Evolutionary conservation across 2,888 invertebrate genomes (phyloP).

Genomic region (Sympetrum striolatum): DNA sequence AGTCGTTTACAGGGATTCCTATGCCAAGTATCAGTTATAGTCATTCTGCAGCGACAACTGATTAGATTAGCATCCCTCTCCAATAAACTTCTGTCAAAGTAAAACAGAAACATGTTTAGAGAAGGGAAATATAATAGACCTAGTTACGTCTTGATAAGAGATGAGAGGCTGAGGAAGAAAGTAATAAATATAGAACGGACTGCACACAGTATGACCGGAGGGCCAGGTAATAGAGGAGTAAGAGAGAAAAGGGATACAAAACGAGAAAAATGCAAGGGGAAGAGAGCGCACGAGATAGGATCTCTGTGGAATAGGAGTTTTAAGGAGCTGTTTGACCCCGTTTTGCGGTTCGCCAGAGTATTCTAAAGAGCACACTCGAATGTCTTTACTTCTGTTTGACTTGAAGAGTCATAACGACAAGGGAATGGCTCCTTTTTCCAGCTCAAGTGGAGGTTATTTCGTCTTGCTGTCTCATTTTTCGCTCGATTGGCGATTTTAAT

Average conservation of each 20-base stretch:
- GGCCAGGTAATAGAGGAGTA: background rate
- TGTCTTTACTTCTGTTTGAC: conserved; percentile 34
- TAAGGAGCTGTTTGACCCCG: conserved; percentile 37
- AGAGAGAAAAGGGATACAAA: background rate
- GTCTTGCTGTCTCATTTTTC: background rate
- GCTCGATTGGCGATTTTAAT: background rate
- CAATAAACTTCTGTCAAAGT: too few species aligned
- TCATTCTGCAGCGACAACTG: too few species aligned
- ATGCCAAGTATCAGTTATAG: too few species aligned
- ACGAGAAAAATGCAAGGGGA: background rate
- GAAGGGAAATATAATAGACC: too few species aligned
- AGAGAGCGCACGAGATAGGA: background rate
- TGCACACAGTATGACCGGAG: too few species aligned
- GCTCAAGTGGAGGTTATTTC: background rate
- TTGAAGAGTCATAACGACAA: conserved; percentile 38
- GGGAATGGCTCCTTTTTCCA: background rate
- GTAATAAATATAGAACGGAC: too few species aligned
- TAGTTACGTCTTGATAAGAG: too few species aligned
- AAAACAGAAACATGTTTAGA: too few species aligned
- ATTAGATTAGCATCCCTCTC: too few species aligned
- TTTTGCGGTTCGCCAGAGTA: conserved; percentile 17
- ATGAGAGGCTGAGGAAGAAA: too few species aligned
- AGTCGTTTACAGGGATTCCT: too few species aligned
- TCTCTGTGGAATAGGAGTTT: background rate
- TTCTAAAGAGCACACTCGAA: conserved; percentile 23